These are phyloP conservation scores for Dipodomys ordii DNA, from an alignment of 2,113 vertebrate genomes.

Conservation along the genomic window DNA sequence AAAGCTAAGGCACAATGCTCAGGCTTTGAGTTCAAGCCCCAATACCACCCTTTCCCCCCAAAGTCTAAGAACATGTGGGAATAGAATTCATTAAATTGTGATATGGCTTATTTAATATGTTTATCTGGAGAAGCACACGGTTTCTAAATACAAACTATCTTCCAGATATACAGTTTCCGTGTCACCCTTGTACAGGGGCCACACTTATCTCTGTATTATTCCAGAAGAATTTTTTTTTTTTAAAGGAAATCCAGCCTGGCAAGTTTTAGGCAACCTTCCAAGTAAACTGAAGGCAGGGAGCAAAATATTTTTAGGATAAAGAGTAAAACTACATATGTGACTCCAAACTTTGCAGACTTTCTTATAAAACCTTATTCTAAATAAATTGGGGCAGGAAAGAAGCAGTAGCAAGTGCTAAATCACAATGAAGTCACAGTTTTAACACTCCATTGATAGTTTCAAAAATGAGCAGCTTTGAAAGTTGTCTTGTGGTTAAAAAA, in stretches of 20 bases:
- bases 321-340: conserved; percentile 3
- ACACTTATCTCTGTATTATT: too few species aligned
- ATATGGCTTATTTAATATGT: too few species aligned
- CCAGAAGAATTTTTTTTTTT: neutral
- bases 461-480: conserved; percentile 36
- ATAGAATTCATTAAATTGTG: too few species aligned
- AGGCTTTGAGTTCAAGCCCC: too few species aligned
- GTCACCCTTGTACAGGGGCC: too few species aligned
- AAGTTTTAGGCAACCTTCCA: neutral
- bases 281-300: conserved; percentile 23
- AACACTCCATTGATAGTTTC: conserved; percentile 38
- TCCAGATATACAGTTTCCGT: too few species aligned
- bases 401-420: conserved; percentile 19
- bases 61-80: too few species aligned
- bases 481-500: conserved; percentile 3
- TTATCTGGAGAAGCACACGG: too few species aligned
- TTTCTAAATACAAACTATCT: too few species aligned
- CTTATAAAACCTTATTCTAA: conserved; percentile 44
- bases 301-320: conserved; percentile 51
- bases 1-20: too few species aligned
- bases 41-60: too few species aligned
- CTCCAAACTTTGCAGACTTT: conserved; percentile 2
- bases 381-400: conserved; percentile 55
- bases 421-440: conserved; percentile 28
- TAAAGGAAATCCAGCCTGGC: neutral